Conservation (phyloP, 2,113 vertebrate species). For the Mastomys coucha region DNA sequence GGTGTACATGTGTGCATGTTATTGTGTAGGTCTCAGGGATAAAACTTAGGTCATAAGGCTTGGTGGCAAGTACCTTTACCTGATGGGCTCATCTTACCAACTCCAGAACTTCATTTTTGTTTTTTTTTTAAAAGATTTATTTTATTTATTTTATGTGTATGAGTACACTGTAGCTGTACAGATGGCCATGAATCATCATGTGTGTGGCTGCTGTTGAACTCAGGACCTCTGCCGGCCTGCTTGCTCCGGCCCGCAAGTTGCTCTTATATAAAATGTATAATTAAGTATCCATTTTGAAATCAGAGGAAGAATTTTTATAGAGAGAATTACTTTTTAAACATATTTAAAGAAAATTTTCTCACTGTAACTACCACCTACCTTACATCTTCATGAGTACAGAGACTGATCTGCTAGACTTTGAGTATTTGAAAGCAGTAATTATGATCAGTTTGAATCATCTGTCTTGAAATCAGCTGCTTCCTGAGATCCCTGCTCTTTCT, state of each 20-base stretch:
- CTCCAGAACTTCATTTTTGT: background rate
- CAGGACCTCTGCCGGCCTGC: too few species aligned
- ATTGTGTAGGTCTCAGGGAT: background rate
- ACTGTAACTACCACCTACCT: background rate
- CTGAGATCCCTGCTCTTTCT: background rate
- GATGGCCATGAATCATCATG: too few species aligned
- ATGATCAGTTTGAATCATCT: background rate
- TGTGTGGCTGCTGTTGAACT: too few species aligned
- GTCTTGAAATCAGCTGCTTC: conserved; percentile 18
- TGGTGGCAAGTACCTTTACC: background rate
- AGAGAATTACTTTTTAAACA: conserved; percentile 31
- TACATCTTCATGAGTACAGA: background rate
- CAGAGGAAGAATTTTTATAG: background rate
- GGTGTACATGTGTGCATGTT: background rate
- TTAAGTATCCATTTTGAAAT: conserved; percentile 57
- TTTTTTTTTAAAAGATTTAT: too few species aligned
- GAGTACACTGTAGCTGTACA: too few species aligned
- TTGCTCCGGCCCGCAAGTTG: too few species aligned
- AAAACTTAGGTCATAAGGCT: too few species aligned
- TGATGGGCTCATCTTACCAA: background rate
- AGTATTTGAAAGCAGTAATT: conserved; percentile 43
- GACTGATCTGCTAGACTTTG: background rate
- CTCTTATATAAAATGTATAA: conserved; percentile 28
- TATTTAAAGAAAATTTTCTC: conserved; percentile 51
- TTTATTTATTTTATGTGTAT: too few species aligned